Percentiles rank a stretch among this genome's conserved stretches.
These are phyloP conservation scores for Ceratoteleas bidentatus DNA, from an alignment of 1,140 invertebrate genomes.

Conservation along the genomic window DNA sequence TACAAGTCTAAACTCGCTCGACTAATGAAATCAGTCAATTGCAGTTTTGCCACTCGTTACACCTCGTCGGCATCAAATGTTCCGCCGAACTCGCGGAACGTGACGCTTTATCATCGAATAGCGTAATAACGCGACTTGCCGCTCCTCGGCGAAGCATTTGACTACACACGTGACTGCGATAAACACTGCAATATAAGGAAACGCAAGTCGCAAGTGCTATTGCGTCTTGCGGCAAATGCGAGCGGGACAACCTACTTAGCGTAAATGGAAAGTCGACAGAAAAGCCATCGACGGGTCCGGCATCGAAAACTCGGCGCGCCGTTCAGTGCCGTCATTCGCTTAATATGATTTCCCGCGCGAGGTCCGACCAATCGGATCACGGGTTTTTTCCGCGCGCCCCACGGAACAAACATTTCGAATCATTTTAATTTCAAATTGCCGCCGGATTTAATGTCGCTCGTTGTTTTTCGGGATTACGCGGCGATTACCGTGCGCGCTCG, in stretches of 20 bases:
- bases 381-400: too few relatives aligned
- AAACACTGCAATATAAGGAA: conserved; percentile 56
- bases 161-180: conserved; percentile 31
- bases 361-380: conserved; percentile 15
- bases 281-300: conserved; percentile 47
- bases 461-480: too few relatives aligned
- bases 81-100: background rate
- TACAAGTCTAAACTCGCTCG: conserved; percentile 36
- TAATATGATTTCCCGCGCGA: conserved; percentile 11
- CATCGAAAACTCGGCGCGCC: too few relatives aligned
- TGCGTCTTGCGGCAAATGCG: conserved; percentile 31
- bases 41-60: conserved; percentile 25
- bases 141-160: background rate
- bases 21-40: conserved; percentile 55
- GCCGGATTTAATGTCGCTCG: too few relatives aligned
- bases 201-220: conserved; percentile 31
- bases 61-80: conserved; percentile 10
- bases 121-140: conserved; percentile 27
- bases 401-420: too few relatives aligned
- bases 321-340: too few relatives aligned
- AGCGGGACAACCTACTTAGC: conserved; percentile 70
- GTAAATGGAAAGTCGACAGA: conserved; percentile 55
- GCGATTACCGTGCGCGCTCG: too few relatives aligned
- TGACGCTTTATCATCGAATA: conserved; percentile 7
- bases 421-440: too few relatives aligned